Evolutionary conservation across 2,113 vertebrate species (phyloP).

Genomic region (Poeciliopsis retropinna): DNA sequence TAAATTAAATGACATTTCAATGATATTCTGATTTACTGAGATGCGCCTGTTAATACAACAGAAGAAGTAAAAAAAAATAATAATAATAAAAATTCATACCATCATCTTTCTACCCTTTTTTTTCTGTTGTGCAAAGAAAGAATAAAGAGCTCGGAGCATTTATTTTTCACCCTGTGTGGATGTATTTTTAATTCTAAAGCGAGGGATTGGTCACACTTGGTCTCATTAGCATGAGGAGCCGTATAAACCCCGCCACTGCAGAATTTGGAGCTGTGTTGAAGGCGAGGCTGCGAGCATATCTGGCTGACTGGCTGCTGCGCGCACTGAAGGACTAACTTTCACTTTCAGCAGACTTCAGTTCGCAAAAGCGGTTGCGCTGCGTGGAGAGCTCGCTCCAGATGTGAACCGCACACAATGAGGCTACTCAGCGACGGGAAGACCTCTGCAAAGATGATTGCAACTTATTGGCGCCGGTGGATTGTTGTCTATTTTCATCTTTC

Average conservation of each 20-base stretch:
- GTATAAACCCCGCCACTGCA: conserved; percentile 85
- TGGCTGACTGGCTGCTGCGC: conserved; percentile 68
- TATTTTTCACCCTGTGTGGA: conserved; percentile 24
- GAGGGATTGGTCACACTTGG: conserved; percentile 77
- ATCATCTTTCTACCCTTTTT: conserved; percentile 34
- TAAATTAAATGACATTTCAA: background rate
- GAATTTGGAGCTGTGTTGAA: conserved; percentile 73
- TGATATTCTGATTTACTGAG: background rate
- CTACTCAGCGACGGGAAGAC: conserved; percentile 43
- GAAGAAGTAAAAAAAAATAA: background rate
- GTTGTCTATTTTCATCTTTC: conserved; percentile 61
- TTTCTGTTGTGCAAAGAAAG: conserved; percentile 33
- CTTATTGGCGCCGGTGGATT: conserved; percentile 77
- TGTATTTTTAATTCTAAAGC: conserved; percentile 79
- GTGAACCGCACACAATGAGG: conserved; percentile 58
- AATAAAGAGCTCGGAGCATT: conserved; percentile 50
- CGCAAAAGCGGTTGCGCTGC: conserved; percentile 52
- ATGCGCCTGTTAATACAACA: background rate
- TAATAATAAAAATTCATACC: background rate
- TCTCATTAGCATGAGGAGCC: conserved; percentile 88
- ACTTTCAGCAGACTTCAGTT: conserved; percentile 69
- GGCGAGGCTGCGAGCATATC: conserved; percentile 69
- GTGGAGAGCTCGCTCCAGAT: conserved; percentile 59
- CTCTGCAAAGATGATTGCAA: conserved; percentile 60
- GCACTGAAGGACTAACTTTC: conserved; percentile 68